Evolutionary conservation across 2,888 invertebrate genomes (phyloP), one percentile per base, ranked within the genome.

Genomic region (Lordiphosa fenestrarum): DNA sequence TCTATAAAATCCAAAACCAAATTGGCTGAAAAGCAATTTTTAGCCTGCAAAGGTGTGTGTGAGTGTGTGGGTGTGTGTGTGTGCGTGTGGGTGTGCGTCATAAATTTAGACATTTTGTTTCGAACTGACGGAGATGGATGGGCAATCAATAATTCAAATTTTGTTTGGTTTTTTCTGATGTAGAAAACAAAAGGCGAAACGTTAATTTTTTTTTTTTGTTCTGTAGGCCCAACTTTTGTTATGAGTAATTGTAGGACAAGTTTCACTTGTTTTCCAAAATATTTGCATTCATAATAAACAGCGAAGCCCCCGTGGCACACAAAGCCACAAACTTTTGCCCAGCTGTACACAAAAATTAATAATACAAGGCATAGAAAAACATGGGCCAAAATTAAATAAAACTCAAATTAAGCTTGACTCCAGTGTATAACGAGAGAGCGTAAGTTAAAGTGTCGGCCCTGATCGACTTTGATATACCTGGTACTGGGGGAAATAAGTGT

Each of bases 71-170:
- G 37, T 39, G 53, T 72, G 38, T 12, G 10, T 44, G 44, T 33
- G 44, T 70, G 72, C 73, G 80, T 74, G 72, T 63, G 58, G 66
- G 37, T 39, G 53, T 72, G 73, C 66, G 75, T 71, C 71, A 73
- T 63, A 71, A 75, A 78, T 75, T 71, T 73, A 66, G 73, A 70
- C 65, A 61, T 71, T 75, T 58, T 55, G 62, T 51, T 52, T 37
- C 21, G 56, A 55, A n/a, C 13, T 13, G 50, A 39, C 38, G 25
- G 21, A 13, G 35, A 35, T 33, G 40, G 36, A n/a, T 35, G 33
- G 56, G 62, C 80, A 82, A 80, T 80, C 80, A 80, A 80, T 80
- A 82, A 80, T 80, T 80, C 80, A 80, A 82, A 82, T 80, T 82
- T 71, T 69, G 63, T 69, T 67, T 74, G 65, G 59, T 65, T 63